Evolutionary conservation across 2,888 invertebrate genomes (phyloP), one percentile per base, ranked within the genome.

Genomic region (Coleophora flavipennella): DNA sequence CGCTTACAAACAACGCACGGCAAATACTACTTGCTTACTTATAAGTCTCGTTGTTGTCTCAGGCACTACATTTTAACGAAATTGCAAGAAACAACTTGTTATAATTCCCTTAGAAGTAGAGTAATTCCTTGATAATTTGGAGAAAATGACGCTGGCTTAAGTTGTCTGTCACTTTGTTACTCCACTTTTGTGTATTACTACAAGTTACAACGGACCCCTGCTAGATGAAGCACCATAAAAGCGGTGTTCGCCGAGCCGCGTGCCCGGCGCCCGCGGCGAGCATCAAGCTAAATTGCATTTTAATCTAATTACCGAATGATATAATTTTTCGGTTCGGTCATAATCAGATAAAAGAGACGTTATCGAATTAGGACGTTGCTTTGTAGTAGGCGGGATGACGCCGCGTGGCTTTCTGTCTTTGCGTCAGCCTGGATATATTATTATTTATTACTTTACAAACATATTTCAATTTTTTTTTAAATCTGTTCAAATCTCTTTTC

Each of bases 271-370:
- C 74, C 62, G 77, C 58, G 71, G 77, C 73, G 76, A 76, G 76
- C 76, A 72, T 73, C 71, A 72, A 37, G 31, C 83, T 72, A 74
- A 83, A 84, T 84, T 84, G 81, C 80, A 74, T 78, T 84, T 83
- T 84, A 83, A 84, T 79, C 77, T 76, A 81, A 84, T 84, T 83
- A 83, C 57, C 44, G 58, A 65, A 73, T 72, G 73, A 83, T 83
- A 81, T 83, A 83, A 84, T 83, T 84, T 84, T 83, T 83, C 80
- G 81, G 77, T 79, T 69, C 79, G 57, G 57, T 65, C 64, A 63
- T 84, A 84, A 84, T 83, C 75, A 73, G 75, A 84, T 83, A 77
- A 79, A 59, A 59, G 53, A 59, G 59, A 69, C 69, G 68, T 83
- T 83, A 84, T 83, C 72, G 62, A 77, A 80, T 83, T 83, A 83